phyloP scores from a whole-genome alignment of 2,113 vertebrate genomes.

The Arenaria interpres region DNA sequence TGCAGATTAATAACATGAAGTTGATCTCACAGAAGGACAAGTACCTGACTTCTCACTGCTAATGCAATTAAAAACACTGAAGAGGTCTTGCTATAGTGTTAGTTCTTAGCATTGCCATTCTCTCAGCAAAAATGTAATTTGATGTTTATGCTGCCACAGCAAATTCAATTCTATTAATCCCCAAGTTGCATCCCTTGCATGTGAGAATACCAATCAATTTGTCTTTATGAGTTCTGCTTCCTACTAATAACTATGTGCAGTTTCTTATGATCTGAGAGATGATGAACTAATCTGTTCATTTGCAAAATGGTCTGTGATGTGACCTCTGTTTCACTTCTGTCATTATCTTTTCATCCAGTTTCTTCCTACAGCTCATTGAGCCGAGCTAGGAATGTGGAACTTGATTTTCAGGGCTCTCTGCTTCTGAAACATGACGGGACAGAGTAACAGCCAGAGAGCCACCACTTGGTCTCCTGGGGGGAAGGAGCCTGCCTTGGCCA shows the following conservation, averaged over 20 bases:
- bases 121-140: neutral
- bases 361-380: neutral
- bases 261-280: neutral
- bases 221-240: neutral
- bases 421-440: neutral
- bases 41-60: neutral
- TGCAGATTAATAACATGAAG: neutral
- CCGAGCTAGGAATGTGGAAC: neutral
- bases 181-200: neutral
- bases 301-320: neutral
- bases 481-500: neutral
- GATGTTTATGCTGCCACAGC: neutral
- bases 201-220: neutral
- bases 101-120: neutral
- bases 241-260: neutral
- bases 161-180: constrained; percentile 13
- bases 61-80: constrained; percentile 23
- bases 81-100: neutral
- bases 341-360: neutral
- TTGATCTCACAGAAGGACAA: neutral
- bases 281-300: neutral
- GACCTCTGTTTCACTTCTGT: neutral
- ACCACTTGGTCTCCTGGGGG: neutral
- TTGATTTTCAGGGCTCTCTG: neutral
- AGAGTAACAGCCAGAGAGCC: neutral